Percentiles rank a stretch among this genome's conserved stretches.
phyloP scores from a whole-genome alignment of 2,888 invertebrate species.

The Andrena bucephala region DNA sequence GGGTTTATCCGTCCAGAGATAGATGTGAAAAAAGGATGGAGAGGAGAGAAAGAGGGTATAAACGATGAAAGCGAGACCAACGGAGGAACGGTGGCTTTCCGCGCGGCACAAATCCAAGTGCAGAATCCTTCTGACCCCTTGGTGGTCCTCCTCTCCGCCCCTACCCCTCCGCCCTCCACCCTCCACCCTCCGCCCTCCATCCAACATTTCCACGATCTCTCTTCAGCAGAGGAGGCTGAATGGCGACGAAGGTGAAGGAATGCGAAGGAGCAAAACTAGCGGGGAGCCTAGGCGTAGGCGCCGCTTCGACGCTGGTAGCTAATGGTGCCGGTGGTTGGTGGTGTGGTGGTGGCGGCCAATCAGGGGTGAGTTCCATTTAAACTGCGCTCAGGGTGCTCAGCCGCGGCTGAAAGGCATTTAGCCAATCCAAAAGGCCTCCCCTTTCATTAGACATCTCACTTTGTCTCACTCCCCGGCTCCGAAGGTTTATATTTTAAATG shows the following conservation, averaged over 20 bases:
- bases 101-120: constrained; percentile 72
- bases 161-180: background rate
- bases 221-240: constrained; percentile 62
- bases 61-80: constrained; percentile 46
- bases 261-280: constrained; percentile 73
- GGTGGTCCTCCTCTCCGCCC: constrained; percentile 5
- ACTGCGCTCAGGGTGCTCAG: constrained; percentile 73
- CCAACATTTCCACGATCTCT: constrained; percentile 13
- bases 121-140: constrained; percentile 75
- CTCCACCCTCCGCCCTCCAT: background rate
- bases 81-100: constrained; percentile 30
- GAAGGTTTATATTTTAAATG: constrained; percentile 83
- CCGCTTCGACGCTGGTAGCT: constrained; percentile 55
- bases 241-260: constrained; percentile 71
- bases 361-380: constrained; percentile 80
- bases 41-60: constrained; percentile 30
- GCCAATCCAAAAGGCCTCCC: constrained; percentile 83
- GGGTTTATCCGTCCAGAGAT: constrained; percentile 37
- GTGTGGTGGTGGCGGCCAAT: constrained; percentile 74
- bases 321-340: constrained; percentile 52
- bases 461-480: constrained; percentile 74
- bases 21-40: constrained; percentile 58
- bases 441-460: constrained; percentile 84
- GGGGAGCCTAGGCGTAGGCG: constrained; percentile 50
- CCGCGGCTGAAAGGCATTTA: constrained; percentile 83